A percentile compares a stretch with the other conserved stretches of the same genome.
phyloP scores from a whole-genome alignment of 1,140 invertebrate species.

The Drosophila fuyamai region DNA sequence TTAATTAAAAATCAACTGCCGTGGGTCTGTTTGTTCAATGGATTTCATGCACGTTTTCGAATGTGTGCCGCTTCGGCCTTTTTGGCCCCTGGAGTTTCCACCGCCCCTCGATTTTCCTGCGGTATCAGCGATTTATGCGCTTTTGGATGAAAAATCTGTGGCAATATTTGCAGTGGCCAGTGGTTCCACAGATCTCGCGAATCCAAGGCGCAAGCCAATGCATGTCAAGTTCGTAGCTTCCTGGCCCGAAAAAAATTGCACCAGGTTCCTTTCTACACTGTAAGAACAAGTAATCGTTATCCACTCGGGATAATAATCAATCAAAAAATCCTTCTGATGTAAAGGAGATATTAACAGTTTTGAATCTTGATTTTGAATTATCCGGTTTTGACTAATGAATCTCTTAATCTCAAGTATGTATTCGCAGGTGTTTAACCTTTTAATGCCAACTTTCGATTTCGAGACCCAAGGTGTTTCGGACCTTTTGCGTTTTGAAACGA shows the following conservation, averaged over 20 bases:
- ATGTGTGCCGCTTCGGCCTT: constrained; percentile 24
- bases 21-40: constrained; percentile 84
- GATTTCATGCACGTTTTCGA: constrained; percentile 83
- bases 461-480: too few species aligned
- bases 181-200: constrained; percentile 23
- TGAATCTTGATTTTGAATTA: too few species aligned
- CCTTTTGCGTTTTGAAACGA: too few species aligned
- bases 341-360: too few species aligned
- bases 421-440: too few species aligned
- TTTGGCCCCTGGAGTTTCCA: constrained; percentile 1
- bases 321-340: too few species aligned
- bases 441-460: too few species aligned
- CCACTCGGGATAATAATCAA: too few species aligned
- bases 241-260: constrained; percentile 4
- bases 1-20: constrained; percentile 85
- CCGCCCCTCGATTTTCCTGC: constrained; percentile 49
- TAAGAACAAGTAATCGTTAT: neutral
- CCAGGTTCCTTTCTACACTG: constrained; percentile 1
- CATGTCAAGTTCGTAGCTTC: constrained; percentile 37
- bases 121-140: constrained; percentile 83
- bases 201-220: constrained; percentile 48
- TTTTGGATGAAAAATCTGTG: constrained; percentile 80
- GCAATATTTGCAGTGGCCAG: constrained; percentile 68
- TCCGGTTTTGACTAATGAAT: too few species aligned
- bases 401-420: too few species aligned